phyloP scores from a whole-genome alignment of 2,797 vertebrate genomes.

The Cirrhinus molitorella region DNA sequence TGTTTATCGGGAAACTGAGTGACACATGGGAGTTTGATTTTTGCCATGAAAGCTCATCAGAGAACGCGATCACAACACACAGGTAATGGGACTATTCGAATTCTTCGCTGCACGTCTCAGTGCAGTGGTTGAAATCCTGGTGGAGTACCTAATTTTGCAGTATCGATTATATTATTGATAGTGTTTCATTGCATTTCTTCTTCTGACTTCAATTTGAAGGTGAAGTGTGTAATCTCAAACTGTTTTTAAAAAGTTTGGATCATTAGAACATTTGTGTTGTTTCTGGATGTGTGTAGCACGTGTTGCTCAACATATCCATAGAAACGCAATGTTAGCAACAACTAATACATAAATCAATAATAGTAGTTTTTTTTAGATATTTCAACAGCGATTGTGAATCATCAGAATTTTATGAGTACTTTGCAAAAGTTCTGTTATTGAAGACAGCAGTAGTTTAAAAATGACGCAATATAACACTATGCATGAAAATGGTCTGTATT shows the following conservation, averaged over 20 bases:
- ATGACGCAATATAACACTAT: neutral
- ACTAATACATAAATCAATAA: neutral
- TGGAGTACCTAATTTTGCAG: neutral
- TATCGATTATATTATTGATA: constrained; percentile 7
- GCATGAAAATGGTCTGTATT: neutral
- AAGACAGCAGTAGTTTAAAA: neutral
- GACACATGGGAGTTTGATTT: neutral
- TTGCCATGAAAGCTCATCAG: neutral
- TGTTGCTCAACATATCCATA: neutral
- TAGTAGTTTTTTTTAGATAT: neutral
- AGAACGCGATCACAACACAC: neutral
- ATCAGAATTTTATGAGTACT: neutral
- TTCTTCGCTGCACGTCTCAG: neutral
- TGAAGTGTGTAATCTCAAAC: neutral
- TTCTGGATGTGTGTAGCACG: neutral
- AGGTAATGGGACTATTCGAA: neutral
- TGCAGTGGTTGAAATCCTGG: neutral
- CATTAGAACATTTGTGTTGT: neutral
- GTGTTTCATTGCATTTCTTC: neutral
- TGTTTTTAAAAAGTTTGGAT: neutral
- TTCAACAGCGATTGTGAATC: neutral
- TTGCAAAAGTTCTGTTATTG: neutral
- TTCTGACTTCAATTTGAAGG: neutral
- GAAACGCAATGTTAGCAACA: neutral
- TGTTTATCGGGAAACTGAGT: neutral